Percentiles rank a stretch among this genome's conserved stretches.
Conservation (phyloP, 1,140 invertebrate species). For the Leucophenga varia region DNA sequence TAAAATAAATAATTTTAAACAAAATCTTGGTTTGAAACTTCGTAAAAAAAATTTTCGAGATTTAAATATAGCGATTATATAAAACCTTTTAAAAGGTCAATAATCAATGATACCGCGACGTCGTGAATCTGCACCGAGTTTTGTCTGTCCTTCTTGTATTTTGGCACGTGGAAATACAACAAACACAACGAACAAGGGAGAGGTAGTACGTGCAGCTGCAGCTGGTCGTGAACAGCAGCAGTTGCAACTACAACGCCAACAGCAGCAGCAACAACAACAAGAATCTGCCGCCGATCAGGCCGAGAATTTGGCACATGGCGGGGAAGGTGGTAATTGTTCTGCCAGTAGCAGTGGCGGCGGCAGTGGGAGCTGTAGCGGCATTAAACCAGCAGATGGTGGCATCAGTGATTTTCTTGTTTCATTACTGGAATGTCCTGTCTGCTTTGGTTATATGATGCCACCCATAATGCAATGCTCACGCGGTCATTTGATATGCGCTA, state of each 20-base stretch:
- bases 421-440: constrained; percentile 98
- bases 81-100: too few species aligned
- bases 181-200: not conserved
- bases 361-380: too few species aligned
- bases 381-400: not conserved
- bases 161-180: not conserved
- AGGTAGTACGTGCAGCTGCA: not conserved
- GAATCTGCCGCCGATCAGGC: too few species aligned
- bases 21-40: not conserved
- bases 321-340: too few species aligned
- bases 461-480: constrained; percentile 89
- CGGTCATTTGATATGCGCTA: constrained; percentile 87
- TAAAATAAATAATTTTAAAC: not conserved
- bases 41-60: not conserved
- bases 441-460: constrained; percentile 98
- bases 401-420: constrained; percentile 80
- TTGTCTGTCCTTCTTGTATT: not conserved
- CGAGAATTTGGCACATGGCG: too few species aligned
- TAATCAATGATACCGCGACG: constrained; percentile 9
- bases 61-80: not conserved
- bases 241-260: constrained; percentile 1
- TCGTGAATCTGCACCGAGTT: constrained; percentile 22
- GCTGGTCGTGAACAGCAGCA: not conserved
- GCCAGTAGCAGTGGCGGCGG: too few species aligned
- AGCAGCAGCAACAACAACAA: constrained; percentile 10